Conservation (phyloP, 1,140 invertebrate species). For the Chelonus insularis region DNA sequence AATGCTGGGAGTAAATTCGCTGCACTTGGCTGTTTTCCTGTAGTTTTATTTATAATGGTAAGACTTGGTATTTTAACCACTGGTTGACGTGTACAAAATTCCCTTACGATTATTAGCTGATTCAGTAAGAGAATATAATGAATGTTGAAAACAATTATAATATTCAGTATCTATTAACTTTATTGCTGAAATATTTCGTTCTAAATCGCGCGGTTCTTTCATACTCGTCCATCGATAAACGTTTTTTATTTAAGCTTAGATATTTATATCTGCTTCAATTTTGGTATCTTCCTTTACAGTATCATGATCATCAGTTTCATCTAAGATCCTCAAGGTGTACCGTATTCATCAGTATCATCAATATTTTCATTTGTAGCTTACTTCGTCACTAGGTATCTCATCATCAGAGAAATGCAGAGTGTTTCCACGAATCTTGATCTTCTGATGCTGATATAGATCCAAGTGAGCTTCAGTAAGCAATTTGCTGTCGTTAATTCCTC, state of each 20-base stretch:
- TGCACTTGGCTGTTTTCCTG: constrained; percentile 32
- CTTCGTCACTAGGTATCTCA: not conserved
- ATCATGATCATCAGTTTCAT: constrained; percentile 19
- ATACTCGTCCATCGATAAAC: constrained; percentile 61
- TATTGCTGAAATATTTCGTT: constrained; percentile 63
- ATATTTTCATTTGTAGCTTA: not conserved
- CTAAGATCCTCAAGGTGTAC: constrained; percentile 19
- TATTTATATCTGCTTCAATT: not conserved
- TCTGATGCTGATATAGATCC: constrained; percentile 39
- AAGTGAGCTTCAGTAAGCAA: constrained; percentile 56
- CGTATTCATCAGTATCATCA: constrained; percentile 23
- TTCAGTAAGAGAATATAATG: too few relatives aligned
- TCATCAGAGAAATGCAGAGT: not conserved
- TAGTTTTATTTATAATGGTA: not conserved
- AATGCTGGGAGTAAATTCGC: constrained; percentile 62
- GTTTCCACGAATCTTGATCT: constrained; percentile 38
- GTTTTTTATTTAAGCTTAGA: constrained; percentile 32
- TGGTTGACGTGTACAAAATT: too few relatives aligned
- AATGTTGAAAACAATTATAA: constrained; percentile 70
- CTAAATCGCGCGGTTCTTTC: constrained; percentile 69
- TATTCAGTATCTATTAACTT: constrained; percentile 70
- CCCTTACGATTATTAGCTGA: too few relatives aligned
- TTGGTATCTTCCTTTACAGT: not conserved
- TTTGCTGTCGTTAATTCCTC: constrained; percentile 74
- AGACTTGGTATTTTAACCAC: constrained; percentile 26